Base-by-base conservation (phyloP, 2,888 invertebrate species). In the Tyria jacobaeae region DNA sequence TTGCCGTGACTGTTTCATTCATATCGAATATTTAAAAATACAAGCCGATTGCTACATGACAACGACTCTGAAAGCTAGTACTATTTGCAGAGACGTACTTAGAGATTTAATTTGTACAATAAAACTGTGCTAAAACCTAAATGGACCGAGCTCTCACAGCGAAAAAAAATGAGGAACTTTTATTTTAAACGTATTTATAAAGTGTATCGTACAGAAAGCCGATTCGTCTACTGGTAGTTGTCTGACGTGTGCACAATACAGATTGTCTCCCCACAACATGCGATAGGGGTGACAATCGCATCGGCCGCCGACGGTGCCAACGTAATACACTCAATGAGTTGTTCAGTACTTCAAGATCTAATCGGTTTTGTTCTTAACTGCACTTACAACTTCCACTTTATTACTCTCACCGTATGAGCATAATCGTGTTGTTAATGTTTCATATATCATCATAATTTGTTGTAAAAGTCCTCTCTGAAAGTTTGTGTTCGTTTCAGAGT, bases 21-120 rank as follows among this genome's bases (percentile, higher is more conserved):
- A 17, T n/a, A 49, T 44, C 6, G 31, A 7, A 34, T 25, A 25
- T 57, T 25, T n/a, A 24, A 56, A 51, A 31, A 50, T 34, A 31
- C 31, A 39, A 31, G n/a, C 9, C n/a, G 9, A 7, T 41, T 41
- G 9, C 5, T 0, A 17, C 41, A 2, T 41, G n/a, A 17, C 14
- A 37, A 15, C 3, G 37, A 37, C 37, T 4, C 3, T 37, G 15
- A 37, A 37, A 37, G 15, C 37, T 37, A 14, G 14, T 15, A 3
- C 15, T 37, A 4, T 37, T 12, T 14, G 21, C 35, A 7, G 17
- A 10, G 21, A 15, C 24, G 37, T 35, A 21, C n/a, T 47, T 57
- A 47, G 61, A 37, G 48, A 34, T 31, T 62, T 47, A 7, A 15
- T 39, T 56, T 47, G 24, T 52, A 31, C 50, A 56, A 48, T 35